Evolutionary conservation across 2,888 invertebrate genomes (phyloP).

Genomic region (Nephrotoma guestfalica): DNA sequence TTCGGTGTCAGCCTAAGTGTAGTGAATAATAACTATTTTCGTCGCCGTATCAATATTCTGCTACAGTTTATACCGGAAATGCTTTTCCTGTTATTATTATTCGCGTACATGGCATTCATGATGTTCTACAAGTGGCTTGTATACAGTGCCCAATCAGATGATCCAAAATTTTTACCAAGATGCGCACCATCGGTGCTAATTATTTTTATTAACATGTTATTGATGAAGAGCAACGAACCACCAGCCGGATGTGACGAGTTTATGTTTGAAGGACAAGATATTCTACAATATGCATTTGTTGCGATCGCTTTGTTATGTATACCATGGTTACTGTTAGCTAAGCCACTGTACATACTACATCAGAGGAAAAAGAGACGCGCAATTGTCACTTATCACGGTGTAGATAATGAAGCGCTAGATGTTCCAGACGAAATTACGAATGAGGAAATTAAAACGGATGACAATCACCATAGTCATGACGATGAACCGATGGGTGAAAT

Average conservation of each 20-base stretch:
- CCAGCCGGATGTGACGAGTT: slow-evolving; percentile 38
- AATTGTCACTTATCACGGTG: slow-evolving; percentile 38
- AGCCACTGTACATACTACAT: slow-evolving; percentile 63
- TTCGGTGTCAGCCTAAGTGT: slow-evolving; percentile 80
- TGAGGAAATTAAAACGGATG: slow-evolving; percentile 11
- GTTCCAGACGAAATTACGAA: slow-evolving; percentile 18
- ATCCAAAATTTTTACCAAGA: slow-evolving; percentile 27
- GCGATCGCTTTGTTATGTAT: slow-evolving; percentile 68
- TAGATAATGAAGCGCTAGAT: slow-evolving; percentile 52
- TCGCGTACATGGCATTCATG: slow-evolving; percentile 82
- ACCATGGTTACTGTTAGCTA: slow-evolving; percentile 87
- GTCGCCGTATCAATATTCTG: slow-evolving; percentile 48
- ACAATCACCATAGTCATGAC: slow-evolving; percentile 21
- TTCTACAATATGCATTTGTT: slow-evolving; percentile 62
- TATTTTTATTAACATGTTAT: slow-evolving; percentile 65
- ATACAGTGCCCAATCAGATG: slow-evolving; percentile 40
- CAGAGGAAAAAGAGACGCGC: slow-evolving; percentile 33
- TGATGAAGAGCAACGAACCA: slow-evolving; percentile 38
- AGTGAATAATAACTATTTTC: slow-evolving; percentile 59
- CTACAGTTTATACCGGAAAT: slow-evolving; percentile 86
- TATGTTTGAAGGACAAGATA: slow-evolving; percentile 57
- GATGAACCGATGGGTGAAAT: slow-evolving; percentile 69
- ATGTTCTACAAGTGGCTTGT: slow-evolving; percentile 84
- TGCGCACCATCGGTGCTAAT: slow-evolving; percentile 65
- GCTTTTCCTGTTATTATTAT: slow-evolving; percentile 72